Evolutionary conservation across 2,797 vertebrate genomes (phyloP), one percentile per base, ranked within the genome.

Genomic region (Petrocephalus schoutedeni): DNA sequence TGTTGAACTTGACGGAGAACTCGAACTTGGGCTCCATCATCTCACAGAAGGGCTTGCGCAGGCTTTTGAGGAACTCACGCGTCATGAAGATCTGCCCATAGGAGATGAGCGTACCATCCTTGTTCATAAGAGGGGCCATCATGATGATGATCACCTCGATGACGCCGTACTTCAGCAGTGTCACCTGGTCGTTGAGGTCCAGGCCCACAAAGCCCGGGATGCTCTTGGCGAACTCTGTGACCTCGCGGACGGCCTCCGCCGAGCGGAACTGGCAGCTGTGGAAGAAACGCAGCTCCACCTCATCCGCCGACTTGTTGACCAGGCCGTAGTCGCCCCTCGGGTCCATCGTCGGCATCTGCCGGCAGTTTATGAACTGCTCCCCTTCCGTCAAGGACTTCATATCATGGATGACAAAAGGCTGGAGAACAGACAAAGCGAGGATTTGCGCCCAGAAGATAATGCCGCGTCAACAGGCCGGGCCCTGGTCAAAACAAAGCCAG

Each of bases 1-100:
- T 97, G 95, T 99, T 99, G 95, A 99, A 99, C 94, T 98, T 98
- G 92, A 99, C 96, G 36, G 98, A 97, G 92, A 99, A 99, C 93
- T 99, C 98, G 89, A 99, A 99, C 93, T 99, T 99, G 89, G 98
- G 98, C 89, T 99, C 98, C 98, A 99, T 96, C 97, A 99, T 98
- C 93, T 98, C 97, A 93, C 96, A 93, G 91, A 98, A 99, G 87
- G 98, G 98, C 94, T 98, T 98, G 83, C 98, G 96, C 89, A 99
- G 95, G 91, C 98, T 99, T 94, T 99, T 99, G 90, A 99, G 96
- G 92, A 99, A 99, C 92, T 99, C 98, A 56, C 98, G 94, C 0
- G 98, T 99, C 98, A 99, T 99, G 95, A 99, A 99, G 87, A 98
- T 98, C 93, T 99, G 97, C 89, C 98, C 98, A 0, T 99, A 97